Evolutionary conservation across 92 coral and sea anemone species (phyloP), one percentile per base, ranked within the genome.

Genomic region (Porites rus): DNA sequence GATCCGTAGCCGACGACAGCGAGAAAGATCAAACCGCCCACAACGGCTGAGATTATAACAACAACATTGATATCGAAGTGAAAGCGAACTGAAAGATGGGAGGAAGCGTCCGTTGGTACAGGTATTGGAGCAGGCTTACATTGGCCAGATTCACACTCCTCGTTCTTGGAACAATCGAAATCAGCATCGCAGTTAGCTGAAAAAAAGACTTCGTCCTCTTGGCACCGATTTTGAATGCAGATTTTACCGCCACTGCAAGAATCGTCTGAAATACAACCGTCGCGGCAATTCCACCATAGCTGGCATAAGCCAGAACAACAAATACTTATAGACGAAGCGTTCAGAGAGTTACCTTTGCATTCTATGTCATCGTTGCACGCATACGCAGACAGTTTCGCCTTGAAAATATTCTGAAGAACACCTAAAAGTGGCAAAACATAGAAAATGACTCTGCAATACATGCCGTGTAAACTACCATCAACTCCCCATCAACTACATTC

Each of bases 71-170:
- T 19, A 16, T 65, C 73, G 54, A 62, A 64, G 63, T 73, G 51
- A 31, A 81, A 69, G 25, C 69, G 70, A 7, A 71, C 86, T 8
- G 70, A 77, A 14, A 83, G 63, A 9, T 83, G 43, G 28, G n/a
- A 64, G 43, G 87, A 51, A 18, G 63, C 67, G 71, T 50, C 87
- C 4, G 51, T 38, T 13, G 22, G 6, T n/a, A 83, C 87, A 9
- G 87, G 87, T 2, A 54, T 79, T 6, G 87, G 87, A 0, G 80
- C 52, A 20, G 87, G 87, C 38, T 83, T 83, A 65, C 87, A 83
- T 63, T 61, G 80, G 10, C 80, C 74, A 7, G 87, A 83, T 62
- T 83, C 87, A 19, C 87, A 83, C 22, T 83, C 79, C 51, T 83
- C 80, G 31, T 56, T 65, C 74, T 73, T 28, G 8, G 1, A 6